Base-by-base conservation (phyloP, 2,888 invertebrate genomes). In the Mongoloraphidia duomilia region DNA sequence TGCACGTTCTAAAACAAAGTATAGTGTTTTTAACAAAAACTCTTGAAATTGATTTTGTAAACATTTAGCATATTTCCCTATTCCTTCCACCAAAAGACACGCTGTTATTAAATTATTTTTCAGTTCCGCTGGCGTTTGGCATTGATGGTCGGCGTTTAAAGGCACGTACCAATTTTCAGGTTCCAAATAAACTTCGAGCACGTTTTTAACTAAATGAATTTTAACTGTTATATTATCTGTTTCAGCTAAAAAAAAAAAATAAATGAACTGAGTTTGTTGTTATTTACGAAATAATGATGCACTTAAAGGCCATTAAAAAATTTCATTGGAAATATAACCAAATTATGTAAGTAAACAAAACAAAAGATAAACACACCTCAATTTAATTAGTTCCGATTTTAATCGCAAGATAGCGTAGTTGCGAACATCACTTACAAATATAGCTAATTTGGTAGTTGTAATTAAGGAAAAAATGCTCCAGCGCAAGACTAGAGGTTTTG, bases 41-140 rank as follows among this genome's bases (percentile, higher is more conserved):
- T 69, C 69, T 53, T 79, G 72, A 62, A 76, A 85, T 0, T 70
- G 58, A 1, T 63, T 58, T 46, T 68, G 64, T 26, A 84, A 65
- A 11, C 68, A 65, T 6, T 58, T 50, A 0, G 86, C 81, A 53
- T 82, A 71, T 57, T 74, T 65, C 0, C 81, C 86, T 13, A 87
- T 64, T 2, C 84, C 82, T 63, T 87, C 85, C 0, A 80, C 67
- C 52, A 84, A 67, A 8, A 86, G 61, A 58, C 86, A 86, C 41
- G 75, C 70, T 56, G 79, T 76, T 36, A 79, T 60, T 49, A 85
- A 71, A 66, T 86, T 83, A 46, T 70, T 71, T 58, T 79, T 79
- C 2, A 79, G 79, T 50, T 68, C 65, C 3, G 61, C 62, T 2
- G 68, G 55, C 0, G 67, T 58, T 26, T 59, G 56, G 55, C 66